These are phyloP conservation scores for Pharmacophagus antenor DNA, from an alignment of 2,888 invertebrate genomes.

Conservation along the genomic window DNA sequence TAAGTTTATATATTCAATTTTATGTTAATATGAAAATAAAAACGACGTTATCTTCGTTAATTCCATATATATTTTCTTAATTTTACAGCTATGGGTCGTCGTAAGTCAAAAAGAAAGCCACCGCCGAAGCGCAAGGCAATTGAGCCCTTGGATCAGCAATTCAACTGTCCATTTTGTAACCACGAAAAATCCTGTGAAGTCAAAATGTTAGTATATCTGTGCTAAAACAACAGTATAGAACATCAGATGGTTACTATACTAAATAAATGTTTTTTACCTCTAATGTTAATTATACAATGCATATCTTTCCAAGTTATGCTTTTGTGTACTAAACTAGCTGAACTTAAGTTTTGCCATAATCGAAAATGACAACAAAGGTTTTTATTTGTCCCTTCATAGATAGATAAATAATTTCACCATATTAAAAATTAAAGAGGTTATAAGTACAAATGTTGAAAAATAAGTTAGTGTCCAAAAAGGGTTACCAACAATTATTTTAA, in stretches of 20 bases:
- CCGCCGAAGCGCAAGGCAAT: constrained; percentile 96
- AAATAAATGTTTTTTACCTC: no score
- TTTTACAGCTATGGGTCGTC: constrained; percentile 89
- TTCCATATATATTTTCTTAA: not conserved
- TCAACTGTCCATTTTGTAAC: constrained; percentile 99
- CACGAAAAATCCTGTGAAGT: constrained; percentile 99
- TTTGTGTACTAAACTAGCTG: no score
- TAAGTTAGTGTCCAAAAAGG: no score
- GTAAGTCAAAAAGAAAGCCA: constrained; percentile 98
- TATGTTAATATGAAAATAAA: not conserved
- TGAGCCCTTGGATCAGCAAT: constrained; percentile 95
- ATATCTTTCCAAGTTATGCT: no score
- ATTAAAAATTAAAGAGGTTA: no score
- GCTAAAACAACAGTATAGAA: not conserved
- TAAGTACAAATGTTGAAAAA: no score
- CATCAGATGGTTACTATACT: not conserved
- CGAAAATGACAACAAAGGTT: no score
- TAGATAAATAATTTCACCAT: no score
- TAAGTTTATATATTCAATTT: not conserved
- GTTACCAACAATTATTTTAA: no score
- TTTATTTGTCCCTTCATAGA: no score
- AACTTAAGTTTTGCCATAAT: no score
- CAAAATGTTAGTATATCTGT: constrained; percentile 91
- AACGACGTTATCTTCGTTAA: not conserved
- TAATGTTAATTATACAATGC: no score